These are phyloP conservation scores for Poecilobothrus nobilitatus DNA, from an alignment of 2,888 invertebrate species.

Conservation along the genomic window DNA sequence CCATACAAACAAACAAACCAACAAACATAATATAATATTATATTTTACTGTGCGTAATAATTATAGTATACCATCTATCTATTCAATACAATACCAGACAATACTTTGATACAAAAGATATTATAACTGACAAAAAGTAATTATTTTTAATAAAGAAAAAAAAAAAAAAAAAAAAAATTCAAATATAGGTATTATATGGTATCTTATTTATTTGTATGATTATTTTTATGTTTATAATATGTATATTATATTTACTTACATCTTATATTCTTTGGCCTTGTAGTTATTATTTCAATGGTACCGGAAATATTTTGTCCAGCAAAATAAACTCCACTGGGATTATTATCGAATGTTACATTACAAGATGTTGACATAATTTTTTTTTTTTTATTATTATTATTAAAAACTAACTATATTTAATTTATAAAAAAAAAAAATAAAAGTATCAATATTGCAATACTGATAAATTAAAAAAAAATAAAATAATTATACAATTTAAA, in stretches of 20 bases:
- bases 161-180: no score
- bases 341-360: constrained; percentile 37
- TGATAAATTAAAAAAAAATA: not conserved
- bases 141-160: constrained; percentile 5
- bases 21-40: no score
- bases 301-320: constrained; percentile 40
- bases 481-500: no score
- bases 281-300: constrained; percentile 37
- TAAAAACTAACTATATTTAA: constrained; percentile 10
- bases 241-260: constrained; percentile 31
- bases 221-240: not conserved
- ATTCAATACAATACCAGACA: no score
- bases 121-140: no score
- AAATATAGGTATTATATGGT: not conserved
- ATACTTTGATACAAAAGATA: no score
- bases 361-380: constrained; percentile 37
- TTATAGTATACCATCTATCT: no score
- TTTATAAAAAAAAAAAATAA: not conserved
- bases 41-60: no score
- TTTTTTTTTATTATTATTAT: not conserved
- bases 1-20: no score
- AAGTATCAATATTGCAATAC: not conserved
- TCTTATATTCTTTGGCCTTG: constrained; percentile 40
- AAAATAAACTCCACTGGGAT: constrained; percentile 38
- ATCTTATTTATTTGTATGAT: not conserved